Evolutionary conservation across 2,888 invertebrate genomes (phyloP).

Genomic region (Zonitis immaculata): DNA sequence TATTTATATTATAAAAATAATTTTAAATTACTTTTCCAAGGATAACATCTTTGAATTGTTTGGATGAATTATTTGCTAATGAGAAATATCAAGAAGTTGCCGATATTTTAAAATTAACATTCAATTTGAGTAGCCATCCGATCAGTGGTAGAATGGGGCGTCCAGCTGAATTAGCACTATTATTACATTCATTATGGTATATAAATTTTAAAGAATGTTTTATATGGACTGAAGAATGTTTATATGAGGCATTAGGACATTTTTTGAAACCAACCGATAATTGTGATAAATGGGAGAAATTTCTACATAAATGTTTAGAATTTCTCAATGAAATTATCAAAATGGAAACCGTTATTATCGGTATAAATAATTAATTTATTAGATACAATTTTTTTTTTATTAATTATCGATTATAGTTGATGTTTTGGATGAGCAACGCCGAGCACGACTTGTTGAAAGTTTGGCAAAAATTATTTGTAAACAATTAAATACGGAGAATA

Average conservation of each 20-base stretch:
- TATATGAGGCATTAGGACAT: slow-evolving; percentile 64
- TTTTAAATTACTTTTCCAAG: too few species aligned
- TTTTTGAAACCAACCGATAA: slow-evolving; percentile 49
- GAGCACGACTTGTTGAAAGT: slow-evolving; percentile 67
- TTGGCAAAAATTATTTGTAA: slow-evolving; percentile 71
- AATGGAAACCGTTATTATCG: slow-evolving; percentile 52
- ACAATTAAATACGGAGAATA: slow-evolving; percentile 69
- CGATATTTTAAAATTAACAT: slow-evolving; percentile 63
- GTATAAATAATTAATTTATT: too few species aligned
- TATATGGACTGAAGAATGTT: slow-evolving; percentile 71
- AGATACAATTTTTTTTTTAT: too few species aligned
- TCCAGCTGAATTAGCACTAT: slow-evolving; percentile 48
- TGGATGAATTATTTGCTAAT: slow-evolving; percentile 62
- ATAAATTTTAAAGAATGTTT: slow-evolving; percentile 56
- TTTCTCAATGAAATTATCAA: slow-evolving; percentile 52
- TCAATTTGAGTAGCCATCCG: slow-evolving; percentile 48
- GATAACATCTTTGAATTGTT: slow-evolving; percentile 56
- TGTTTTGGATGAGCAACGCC: slow-evolving; percentile 55
- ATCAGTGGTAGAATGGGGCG: slow-evolving; percentile 57
- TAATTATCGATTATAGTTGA: slow-evolving; percentile 34
- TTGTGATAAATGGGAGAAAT: slow-evolving; percentile 45
- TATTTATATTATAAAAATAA: too few species aligned
- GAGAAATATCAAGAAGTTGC: slow-evolving; percentile 63
- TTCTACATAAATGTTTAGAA: slow-evolving; percentile 47
- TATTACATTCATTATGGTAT: slow-evolving; percentile 51